Evolutionary conservation across 2,888 invertebrate species (phyloP), one percentile per base, ranked within the genome.

Genomic region (Conomelus anceps): DNA sequence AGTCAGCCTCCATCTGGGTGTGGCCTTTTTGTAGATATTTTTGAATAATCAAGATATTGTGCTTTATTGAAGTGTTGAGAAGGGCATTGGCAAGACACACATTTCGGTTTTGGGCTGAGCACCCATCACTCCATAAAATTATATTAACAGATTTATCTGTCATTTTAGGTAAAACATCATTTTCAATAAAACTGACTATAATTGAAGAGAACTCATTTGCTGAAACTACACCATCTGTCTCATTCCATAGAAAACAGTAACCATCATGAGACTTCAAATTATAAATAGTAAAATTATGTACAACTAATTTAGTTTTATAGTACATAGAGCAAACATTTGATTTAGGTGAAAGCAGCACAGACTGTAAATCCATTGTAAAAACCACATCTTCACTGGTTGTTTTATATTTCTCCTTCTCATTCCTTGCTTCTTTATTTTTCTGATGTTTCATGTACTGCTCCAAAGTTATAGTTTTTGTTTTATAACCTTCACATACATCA

Each of bases 201-300:
- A 63, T 63, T 63, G 63, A 63, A 13, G 63, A 63, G n/a, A 63
- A 63, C n/a, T 63, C 63, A 63, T 63, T 63, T n/a, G 63, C 63
- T 63, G 63, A 63, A 63, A 63, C 63, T 1, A n/a, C 7, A 63
- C 63, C 63, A 13, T 63, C 63, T 1, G 63, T 63, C 63, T 63
- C 63, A n/a, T 63, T 7, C 34, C 7, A 34, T 34, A 34, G 17
- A 17, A 34, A 34, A 34, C 34, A 9, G 13, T 34, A 63, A 63
- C 63, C 63, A n/a, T 63, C 63, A n/a, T 34, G 13, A 34, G 92
- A 93, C 93, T 93, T 93, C 93, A 92, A 93, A 93, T 92, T 93
- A 93, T 93, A 93, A 23, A 91, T 89, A 22, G 91, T 90, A 23
- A 91, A 91, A 89, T 91, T 90, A 85, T 91, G 91, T 23, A 91